These are phyloP conservation scores for Hemibagrus guttatus DNA, from an alignment of 2,797 vertebrate genomes.

Conservation along the genomic window DNA sequence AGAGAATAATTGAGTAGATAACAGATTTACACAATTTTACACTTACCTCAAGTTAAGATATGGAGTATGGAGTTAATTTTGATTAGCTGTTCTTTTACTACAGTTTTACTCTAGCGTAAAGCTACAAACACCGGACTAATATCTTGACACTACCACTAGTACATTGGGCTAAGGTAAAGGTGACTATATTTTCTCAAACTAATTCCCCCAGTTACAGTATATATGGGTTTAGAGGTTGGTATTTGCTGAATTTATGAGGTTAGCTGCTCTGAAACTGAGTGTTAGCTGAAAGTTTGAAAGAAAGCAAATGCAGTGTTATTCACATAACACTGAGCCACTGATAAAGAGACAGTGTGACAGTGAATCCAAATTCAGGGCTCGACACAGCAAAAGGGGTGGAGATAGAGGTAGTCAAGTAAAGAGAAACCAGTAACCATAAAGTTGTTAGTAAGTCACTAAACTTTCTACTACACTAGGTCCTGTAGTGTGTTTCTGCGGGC, in stretches of 20 bases:
- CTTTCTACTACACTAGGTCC: background rate
- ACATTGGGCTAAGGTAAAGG: background rate
- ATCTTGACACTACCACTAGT: background rate
- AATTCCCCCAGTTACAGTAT: background rate
- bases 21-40: background rate
- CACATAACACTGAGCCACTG: background rate
- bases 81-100: background rate
- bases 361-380: background rate
- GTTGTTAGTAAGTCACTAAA: conserved; percentile 23
- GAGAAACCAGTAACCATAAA: background rate
- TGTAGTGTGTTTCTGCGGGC: background rate
- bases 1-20: background rate
- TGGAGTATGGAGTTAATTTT: background rate
- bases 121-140: background rate
- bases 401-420: background rate
- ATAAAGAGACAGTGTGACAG: background rate
- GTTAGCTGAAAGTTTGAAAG: conserved; percentile 9
- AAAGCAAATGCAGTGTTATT: conserved; percentile 1
- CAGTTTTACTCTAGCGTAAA: background rate
- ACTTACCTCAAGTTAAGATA: conserved; percentile 1
- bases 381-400: background rate
- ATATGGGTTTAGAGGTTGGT: background rate
- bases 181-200: background rate
- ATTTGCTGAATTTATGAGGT: background rate
- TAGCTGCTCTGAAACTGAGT: background rate